Conservation (phyloP, 1,140 invertebrate species). For the Philaenus spumarius region DNA sequence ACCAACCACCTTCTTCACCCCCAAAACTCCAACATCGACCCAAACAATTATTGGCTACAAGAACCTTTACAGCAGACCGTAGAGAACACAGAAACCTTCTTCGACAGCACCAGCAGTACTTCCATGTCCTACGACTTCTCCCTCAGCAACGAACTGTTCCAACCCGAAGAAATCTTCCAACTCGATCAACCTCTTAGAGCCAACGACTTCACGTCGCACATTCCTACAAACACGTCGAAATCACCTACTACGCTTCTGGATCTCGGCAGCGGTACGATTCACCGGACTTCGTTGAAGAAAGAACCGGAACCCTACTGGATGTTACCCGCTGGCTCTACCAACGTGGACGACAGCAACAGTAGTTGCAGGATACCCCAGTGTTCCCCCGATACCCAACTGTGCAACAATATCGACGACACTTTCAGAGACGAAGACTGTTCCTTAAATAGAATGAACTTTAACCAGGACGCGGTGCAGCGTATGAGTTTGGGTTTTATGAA, state of each 20-base stretch:
- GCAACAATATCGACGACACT: not conserved
- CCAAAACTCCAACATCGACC: not conserved
- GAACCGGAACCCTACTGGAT: constrained; percentile 12
- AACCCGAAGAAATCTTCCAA: constrained; percentile 70
- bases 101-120: constrained; percentile 14
- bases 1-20: not conserved
- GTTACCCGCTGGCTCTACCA: constrained; percentile 1
- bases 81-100: constrained; percentile 14
- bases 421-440: constrained; percentile 8
- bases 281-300: constrained; percentile 37
- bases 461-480: not conserved
- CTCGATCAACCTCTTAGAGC: constrained; percentile 62
- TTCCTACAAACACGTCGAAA: constrained; percentile 33
- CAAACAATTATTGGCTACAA: not conserved
- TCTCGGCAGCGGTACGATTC: constrained; percentile 54
- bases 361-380: constrained; percentile 20
- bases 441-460: not conserved
- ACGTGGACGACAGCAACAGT: constrained; percentile 48
- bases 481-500: constrained; percentile 8
- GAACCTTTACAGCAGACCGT: constrained; percentile 5
- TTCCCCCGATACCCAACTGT: constrained; percentile 25
- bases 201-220: not conserved
- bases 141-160: constrained; percentile 57
- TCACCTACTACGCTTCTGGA: constrained; percentile 64
- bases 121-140: constrained; percentile 41